A percentile compares a stretch with the other conserved stretches of the same genome.
Conservation (phyloP, 53 echinoderm and acorn worm genomes). For the Paracentrotus lividus region DNA sequence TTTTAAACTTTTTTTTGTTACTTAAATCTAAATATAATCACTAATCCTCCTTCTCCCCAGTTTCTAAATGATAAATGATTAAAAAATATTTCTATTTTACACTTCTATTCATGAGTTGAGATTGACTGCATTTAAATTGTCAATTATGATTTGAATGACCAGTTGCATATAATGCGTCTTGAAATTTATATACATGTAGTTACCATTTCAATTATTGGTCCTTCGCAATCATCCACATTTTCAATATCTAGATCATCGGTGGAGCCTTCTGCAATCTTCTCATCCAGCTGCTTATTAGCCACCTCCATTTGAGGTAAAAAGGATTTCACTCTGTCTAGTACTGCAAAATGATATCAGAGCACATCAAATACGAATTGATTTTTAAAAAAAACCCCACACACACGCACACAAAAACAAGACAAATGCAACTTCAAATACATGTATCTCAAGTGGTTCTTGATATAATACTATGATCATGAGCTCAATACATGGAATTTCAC, state of each 20-base stretch:
- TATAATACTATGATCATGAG: too few species aligned
- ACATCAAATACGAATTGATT: too few species aligned
- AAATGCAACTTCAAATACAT: too few species aligned
- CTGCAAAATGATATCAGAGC: constrained; percentile 51
- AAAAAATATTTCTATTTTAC: too few species aligned
- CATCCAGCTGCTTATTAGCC: constrained; percentile 76
- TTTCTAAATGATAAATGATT: too few species aligned
- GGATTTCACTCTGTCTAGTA: constrained; percentile 76
- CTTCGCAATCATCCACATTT: constrained; percentile 68
- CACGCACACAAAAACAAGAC: too few species aligned
- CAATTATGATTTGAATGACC: neutral
- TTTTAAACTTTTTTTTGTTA: too few species aligned
- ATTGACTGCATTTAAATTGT: neutral
- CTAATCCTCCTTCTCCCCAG: neutral
- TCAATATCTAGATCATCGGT: constrained; percentile 82
- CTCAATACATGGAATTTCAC: too few species aligned
- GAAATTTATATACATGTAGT: neutral
- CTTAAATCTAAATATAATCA: too few species aligned
- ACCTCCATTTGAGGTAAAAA: constrained; percentile 80
- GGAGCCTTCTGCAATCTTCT: constrained; percentile 62
- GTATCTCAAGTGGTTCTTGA: too few species aligned
- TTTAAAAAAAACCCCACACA: too few species aligned
- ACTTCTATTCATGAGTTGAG: too few species aligned
- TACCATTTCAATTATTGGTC: constrained; percentile 89
- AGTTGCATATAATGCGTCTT: neutral